These are phyloP conservation scores for Platynereis dumerilii DNA, from an alignment of 2,888 invertebrate genomes.

Conservation along the genomic window DNA sequence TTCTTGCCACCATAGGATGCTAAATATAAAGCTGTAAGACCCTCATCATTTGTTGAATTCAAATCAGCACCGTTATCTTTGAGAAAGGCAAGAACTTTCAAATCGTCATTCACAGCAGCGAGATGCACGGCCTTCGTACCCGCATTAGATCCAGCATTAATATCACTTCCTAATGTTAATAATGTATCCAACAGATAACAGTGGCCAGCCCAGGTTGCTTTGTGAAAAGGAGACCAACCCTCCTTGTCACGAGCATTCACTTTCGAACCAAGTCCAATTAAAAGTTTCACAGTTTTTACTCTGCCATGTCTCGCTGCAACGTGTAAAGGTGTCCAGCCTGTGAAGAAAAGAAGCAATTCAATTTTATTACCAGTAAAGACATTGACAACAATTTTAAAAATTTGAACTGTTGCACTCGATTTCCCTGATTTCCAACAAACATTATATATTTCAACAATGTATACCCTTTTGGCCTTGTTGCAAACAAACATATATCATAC, in stretches of 20 bases:
- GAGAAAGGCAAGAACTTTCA: background rate
- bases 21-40: constrained; percentile 16
- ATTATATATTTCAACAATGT: too few species aligned
- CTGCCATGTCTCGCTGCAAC: constrained; percentile 17
- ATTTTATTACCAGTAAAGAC: too few species aligned
- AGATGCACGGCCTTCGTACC: constrained; percentile 13
- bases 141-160: constrained; percentile 8
- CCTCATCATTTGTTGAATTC: constrained; percentile 16
- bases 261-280: constrained; percentile 13
- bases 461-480: too few species aligned
- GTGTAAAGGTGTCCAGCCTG: constrained; percentile 23
- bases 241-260: constrained; percentile 14
- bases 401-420: too few species aligned
- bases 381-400: too few species aligned
- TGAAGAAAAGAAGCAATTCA: too few species aligned
- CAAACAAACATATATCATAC: too few species aligned
- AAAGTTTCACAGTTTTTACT: constrained; percentile 6
- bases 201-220: constrained; percentile 25
- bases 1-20: constrained; percentile 13
- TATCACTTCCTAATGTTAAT: constrained; percentile 13
- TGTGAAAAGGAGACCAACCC: constrained; percentile 22
- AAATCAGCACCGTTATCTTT: background rate
- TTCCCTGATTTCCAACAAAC: too few species aligned
- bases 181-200: constrained; percentile 3
- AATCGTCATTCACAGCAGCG: constrained; percentile 11